Evolutionary conservation across 2,888 invertebrate genomes (phyloP).

Genomic region (Globia sparganii): DNA sequence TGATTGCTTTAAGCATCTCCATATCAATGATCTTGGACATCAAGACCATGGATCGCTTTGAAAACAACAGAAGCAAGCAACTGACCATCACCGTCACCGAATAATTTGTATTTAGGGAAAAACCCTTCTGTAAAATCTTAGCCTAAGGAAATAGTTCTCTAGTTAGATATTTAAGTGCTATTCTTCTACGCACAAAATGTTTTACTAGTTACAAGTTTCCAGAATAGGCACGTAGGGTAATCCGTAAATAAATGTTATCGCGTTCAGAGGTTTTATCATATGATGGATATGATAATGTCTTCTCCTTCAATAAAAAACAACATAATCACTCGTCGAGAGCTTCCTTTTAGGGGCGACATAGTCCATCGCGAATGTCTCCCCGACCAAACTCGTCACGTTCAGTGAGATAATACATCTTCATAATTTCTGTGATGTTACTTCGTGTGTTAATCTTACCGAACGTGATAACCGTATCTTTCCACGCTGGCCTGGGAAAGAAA

Average conservation of each 20-base stretch:
- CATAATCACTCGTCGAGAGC: slow-evolving; percentile 58
- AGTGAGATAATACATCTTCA: slow-evolving; percentile 21
- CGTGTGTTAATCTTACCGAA: slow-evolving; percentile 29
- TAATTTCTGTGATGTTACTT: slow-evolving; percentile 4
- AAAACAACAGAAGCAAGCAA: slow-evolving; percentile 98
- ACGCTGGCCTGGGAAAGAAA: slow-evolving; percentile 66
- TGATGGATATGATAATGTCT: slow-evolving; percentile 49
- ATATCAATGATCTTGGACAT: slow-evolving; percentile 97
- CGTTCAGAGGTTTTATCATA: slow-evolving; percentile 24
- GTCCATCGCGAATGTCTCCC: slow-evolving; percentile 41
- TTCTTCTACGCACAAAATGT: slow-evolving; percentile 10
- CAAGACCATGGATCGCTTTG: slow-evolving; percentile 98
- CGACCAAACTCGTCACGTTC: slow-evolving; percentile 37
- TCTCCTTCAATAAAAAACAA: slow-evolving; percentile 35
- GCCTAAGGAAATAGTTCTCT: slow-evolving; percentile 1
- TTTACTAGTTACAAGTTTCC: slow-evolving; percentile 9
- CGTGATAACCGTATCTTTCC: slow-evolving; percentile 50
- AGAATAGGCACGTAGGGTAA: slow-evolving; percentile 31
- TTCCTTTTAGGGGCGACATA: slow-evolving; percentile 42
- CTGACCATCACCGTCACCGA: slow-evolving; percentile 95
- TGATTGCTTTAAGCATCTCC: slow-evolving; percentile 94
- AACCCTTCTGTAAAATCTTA: not conserved
- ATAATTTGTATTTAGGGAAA: slow-evolving; percentile 73
- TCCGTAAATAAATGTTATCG: slow-evolving; percentile 20
- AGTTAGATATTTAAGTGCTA: slow-evolving; percentile 26